Evolutionary conservation across 2,113 vertebrate genomes (phyloP), one percentile per base, ranked within the genome.

Genomic region (Eonycteris spelaea): DNA sequence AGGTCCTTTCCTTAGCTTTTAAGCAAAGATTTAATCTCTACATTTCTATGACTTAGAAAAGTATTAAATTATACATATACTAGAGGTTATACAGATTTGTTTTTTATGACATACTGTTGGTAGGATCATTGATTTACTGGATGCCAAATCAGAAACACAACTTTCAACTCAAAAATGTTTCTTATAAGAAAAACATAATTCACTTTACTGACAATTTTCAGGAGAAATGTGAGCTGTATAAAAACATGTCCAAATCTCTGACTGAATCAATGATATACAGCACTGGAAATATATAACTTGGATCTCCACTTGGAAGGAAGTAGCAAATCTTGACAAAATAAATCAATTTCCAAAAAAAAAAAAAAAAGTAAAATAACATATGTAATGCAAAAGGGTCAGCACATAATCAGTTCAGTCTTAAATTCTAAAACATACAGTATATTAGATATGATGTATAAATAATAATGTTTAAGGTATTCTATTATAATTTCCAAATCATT

Each of bases 111-210:
- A 79, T 21, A 73, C 35, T 74, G 57, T 16, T 61, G n/a, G 78
- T 67, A 86, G 65, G 30, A 94, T 61, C 71, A 92, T 75, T 92
- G 55, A 96, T 90, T 96, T 95, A 94, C 0, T 78, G 70, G 14
- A 74, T 79, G 45, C 78, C 67, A 97, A 95, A 74, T 70, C 13
- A 90, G 48, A 95, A 96, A 93, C 10, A 86, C 30, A 93, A 63
- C 30, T 86, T 19, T 80, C 55, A 79, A 91, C 75, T 94, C 7
- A 73, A 91, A 95, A 87, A 96, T 21, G 26, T 57, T 94, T 95
- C 26, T 90, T 96, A n/a, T 57, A 48, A 95, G 86, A 86, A 96
- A 95, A 97, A 84, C 33, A 94, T 7, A 85, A 80, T 91, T 94
- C 21, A 45, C n/a, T 71, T 95, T 86, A 91, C 38, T 85, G 71